phyloP scores from a whole-genome alignment of 1,140 invertebrate species.

The Dufourea novaeangliae region DNA sequence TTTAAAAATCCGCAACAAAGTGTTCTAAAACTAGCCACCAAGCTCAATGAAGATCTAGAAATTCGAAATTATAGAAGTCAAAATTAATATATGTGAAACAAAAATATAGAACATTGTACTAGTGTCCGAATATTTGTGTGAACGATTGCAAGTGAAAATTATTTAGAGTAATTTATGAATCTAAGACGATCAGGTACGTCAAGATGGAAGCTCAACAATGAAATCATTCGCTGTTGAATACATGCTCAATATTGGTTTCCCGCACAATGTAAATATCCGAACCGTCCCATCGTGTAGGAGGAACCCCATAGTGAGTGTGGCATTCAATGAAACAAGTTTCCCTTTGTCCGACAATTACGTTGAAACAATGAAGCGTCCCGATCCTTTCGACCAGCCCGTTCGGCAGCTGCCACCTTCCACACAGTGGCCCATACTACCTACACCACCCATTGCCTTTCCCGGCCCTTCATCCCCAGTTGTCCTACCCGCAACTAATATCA shows the following conservation, averaged over 20 bases:
- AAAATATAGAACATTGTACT: no score
- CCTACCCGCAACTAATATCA: constrained; percentile 73
- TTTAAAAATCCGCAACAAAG: no score
- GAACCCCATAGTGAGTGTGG: constrained; percentile 37
- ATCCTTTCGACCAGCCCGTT: constrained; percentile 51
- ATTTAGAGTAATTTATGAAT: not conserved
- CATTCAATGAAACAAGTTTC: constrained; percentile 79
- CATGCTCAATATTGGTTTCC: constrained; percentile 44
- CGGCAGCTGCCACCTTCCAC: constrained; percentile 65
- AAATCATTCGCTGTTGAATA: constrained; percentile 33
- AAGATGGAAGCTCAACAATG: not conserved
- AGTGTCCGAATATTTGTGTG: no score
- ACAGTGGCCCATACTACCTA: constrained; percentile 15
- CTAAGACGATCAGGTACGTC: not conserved
- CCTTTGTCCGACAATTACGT: constrained; percentile 76
- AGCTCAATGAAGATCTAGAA: no score
- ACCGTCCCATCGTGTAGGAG: constrained; percentile 10
- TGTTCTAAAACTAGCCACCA: no score
- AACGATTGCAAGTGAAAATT: no score
- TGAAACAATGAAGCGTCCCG: constrained; percentile 75
- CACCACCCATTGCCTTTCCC: constrained; percentile 3
- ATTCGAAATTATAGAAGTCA: no score
- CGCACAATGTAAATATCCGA: constrained; percentile 52
- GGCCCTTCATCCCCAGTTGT: constrained; percentile 14
- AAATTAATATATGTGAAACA: no score